These are phyloP conservation scores for Diarsia brunnea DNA, from an alignment of 2,888 invertebrate genomes.

Conservation along the genomic window DNA sequence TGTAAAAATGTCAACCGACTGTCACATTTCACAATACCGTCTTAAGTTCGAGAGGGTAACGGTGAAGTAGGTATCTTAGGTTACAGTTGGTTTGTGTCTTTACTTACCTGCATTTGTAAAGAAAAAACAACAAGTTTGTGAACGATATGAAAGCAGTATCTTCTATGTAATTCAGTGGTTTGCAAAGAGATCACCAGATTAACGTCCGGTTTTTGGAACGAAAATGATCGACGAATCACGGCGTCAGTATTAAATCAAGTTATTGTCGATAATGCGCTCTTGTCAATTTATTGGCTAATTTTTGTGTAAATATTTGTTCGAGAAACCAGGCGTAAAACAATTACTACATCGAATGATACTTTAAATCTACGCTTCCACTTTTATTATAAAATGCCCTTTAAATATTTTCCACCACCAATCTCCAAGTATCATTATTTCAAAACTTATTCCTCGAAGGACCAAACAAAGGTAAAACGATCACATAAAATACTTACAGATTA, in stretches of 20 bases:
- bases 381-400: neutral
- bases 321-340: too few relatives aligned
- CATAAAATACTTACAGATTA: conserved; percentile 69
- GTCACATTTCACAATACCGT: conserved; percentile 32
- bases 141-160: neutral
- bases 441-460: conserved; percentile 47
- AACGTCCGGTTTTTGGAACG: too few relatives aligned
- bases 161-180: neutral
- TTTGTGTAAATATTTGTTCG: too few relatives aligned
- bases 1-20: conserved; percentile 16
- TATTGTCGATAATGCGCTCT: too few relatives aligned
- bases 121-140: neutral
- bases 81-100: neutral
- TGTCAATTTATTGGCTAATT: too few relatives aligned
- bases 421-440: conserved; percentile 29
- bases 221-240: too few relatives aligned
- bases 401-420: conserved; percentile 2
- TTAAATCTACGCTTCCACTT: neutral
- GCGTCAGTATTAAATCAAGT: too few relatives aligned
- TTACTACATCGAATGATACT: neutral
- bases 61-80: neutral
- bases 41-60: conserved; percentile 8
- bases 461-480: conserved; percentile 51
- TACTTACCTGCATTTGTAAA: neutral
- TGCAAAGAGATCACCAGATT: too few relatives aligned